Evolutionary conservation across 1,140 invertebrate genomes (phyloP).

Genomic region (Amyelois transitella): DNA sequence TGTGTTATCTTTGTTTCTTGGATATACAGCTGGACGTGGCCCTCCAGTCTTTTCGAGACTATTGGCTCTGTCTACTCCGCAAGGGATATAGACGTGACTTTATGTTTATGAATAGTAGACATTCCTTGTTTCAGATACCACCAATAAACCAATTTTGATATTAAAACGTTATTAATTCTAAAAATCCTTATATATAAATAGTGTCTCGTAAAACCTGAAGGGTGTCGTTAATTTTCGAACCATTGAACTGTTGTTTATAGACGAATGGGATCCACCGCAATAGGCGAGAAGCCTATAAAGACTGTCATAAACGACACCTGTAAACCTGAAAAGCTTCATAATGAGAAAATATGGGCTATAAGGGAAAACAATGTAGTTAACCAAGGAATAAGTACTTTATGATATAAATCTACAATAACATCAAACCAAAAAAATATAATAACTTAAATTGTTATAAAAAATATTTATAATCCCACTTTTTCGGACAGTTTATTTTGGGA

Average conservation of each 20-base stretch:
- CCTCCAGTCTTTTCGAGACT: no score
- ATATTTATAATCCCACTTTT: no score
- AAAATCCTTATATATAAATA: not conserved
- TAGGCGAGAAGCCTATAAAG: conserved; percentile 19
- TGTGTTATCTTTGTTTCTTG: no score
- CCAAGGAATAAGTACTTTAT: not conserved
- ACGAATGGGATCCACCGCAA: conserved; percentile 16
- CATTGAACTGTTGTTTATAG: conserved; percentile 28
- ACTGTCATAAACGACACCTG: conserved; percentile 21
- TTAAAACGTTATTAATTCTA: not conserved
- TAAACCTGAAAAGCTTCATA: conserved; percentile 13
- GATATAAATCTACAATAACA: no score
- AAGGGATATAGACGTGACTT: no score
- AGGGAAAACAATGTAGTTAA: not conserved
- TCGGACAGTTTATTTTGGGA: no score
- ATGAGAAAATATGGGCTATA: conserved; percentile 4
- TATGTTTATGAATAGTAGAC: no score
- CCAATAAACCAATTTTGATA: not conserved
- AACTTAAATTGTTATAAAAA: no score
- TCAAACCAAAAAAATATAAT: no score
- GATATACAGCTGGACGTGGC: no score
- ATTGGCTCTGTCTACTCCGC: no score
- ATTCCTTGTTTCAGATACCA: no score
- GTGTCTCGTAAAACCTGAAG: conserved; percentile 14
- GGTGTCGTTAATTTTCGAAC: conserved; percentile 25